Evolutionary conservation across 2,113 vertebrate genomes (phyloP), one percentile per base, ranked within the genome.

Genomic region (Uropsilus gracilis): DNA sequence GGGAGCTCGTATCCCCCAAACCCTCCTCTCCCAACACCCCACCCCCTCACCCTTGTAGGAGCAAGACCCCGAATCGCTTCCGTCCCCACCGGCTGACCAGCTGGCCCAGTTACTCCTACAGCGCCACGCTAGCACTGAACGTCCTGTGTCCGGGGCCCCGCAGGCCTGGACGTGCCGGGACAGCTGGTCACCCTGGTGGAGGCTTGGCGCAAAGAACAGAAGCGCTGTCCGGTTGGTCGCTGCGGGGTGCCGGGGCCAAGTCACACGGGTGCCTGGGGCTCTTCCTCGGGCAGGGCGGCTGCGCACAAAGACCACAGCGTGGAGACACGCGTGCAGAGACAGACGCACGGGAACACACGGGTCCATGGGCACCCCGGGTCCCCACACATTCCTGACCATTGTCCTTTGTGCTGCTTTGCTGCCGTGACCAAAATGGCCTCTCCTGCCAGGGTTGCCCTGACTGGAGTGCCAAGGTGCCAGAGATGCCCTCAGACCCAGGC

Each of bases 341-440:
- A n/a, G n/a, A n/a, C n/a, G n/a, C 1, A 1, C 9, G 34, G 18
- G 32, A 32, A n/a, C 57, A 12, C 0, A 16, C 44, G 22, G 34
- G 30, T 26, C 46, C 48, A 0, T 11, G 6, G 6, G 26, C 32
- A 30, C 11, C 24, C 6, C 82, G 3, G 4, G 30, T 8, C 6
- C 8, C 30, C 30, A 69, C 34, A 13, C 8, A 0, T 26, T 55
- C 30, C 10, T 34, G 28, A 12, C 9, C 16, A 7, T 2, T 5
- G 20, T 20, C 48, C 82, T 5, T 32, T 26, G 50, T 3, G 8
- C 55, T 59, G 26, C n/a, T 30, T 26, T 10, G 68, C 4, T 1
- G 0, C 12, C 13, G n/a, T 76, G n/a, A 64, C 81, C 32, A 61
- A 30, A 30, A 3, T 11, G 64, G 22, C 28, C 48, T 1, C 2